Base-by-base conservation (phyloP, 2,797 vertebrate species). In the Fratercula arctica region DNA sequence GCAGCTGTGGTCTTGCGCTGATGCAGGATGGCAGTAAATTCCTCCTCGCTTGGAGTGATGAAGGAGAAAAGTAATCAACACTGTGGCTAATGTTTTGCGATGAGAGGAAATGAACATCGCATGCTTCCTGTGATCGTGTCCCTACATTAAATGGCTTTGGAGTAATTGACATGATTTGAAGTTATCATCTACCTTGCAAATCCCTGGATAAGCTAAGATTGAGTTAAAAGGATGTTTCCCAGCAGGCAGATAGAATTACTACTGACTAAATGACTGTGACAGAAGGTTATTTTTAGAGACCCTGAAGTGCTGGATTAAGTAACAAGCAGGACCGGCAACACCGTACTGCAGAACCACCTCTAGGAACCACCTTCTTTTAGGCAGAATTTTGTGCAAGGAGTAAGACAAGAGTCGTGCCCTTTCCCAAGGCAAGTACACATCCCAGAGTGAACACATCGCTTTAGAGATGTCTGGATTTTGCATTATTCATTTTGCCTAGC, bases 281-380 rank as follows among this genome's bases (percentile, higher is more conserved):
- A 70, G 73, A 67, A 82, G 39, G 31, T 68, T 85, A 61, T 86
- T 94, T 81, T 96, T 60, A 92, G 50, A 56, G 72, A 87, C n/a
- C 29, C 26, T 77, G 87, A 63, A 79, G 39, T 63, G 50, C 43
- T 16, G 26, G 35, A 35, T 53, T 53, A 73, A 73, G 59, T 60
- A 83, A 86, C 33, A 79, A 89, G 66, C 16, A 77, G 81, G 45
- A 64, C 12, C 45, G 66, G 37, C 4, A 24, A 87, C 43, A 45
- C 24, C 3, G 13, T 51, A 51, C 63, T 53, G 37, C 41, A 92
- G 81, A 90, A 66, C 35, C 51, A 39, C 20, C 24, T 53, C 26
- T 31, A 66, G 73, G 39, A 78, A n/a, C 12, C 21, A 60, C 17
- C 19, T 31, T 28, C 51, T 43, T 56, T 54, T 12, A 24, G 33